Evolutionary conservation across 1,140 invertebrate species (phyloP).

Genomic region (Drosophila kepulauana): DNA sequence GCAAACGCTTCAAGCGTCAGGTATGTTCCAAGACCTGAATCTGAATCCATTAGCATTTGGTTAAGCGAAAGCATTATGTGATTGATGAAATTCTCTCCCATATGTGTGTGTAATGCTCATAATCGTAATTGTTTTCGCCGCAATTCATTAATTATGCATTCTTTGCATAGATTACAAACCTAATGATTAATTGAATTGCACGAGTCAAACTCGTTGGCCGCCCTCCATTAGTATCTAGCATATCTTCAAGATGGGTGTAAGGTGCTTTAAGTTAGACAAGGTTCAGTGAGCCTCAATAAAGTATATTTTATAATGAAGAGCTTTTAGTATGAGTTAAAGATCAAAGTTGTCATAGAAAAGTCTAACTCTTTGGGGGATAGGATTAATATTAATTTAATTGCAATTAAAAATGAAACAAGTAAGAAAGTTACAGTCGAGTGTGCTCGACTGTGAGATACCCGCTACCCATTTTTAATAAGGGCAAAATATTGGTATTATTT

Average conservation of each 20-base stretch:
- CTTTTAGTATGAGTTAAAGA: not conserved
- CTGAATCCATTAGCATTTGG: slow-evolving; percentile 25
- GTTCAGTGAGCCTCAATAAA: not conserved
- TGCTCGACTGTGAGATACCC: no score
- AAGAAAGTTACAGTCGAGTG: no score
- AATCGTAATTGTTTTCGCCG: slow-evolving; percentile 13
- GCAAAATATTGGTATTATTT: no score
- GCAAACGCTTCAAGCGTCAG: slow-evolving; percentile 89
- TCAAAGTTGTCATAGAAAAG: not conserved
- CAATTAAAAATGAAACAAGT: no score
- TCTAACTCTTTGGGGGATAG: not conserved
- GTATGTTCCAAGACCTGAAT: slow-evolving; percentile 64
- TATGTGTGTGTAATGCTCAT: not conserved
- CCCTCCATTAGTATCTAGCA: not conserved
- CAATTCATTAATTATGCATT: slow-evolving; percentile 35
- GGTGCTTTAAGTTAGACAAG: not conserved
- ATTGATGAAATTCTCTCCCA: slow-evolving; percentile 48
- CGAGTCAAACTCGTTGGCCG: slow-evolving; percentile 12
- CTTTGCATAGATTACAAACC: slow-evolving; percentile 8
- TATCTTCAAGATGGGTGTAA: not conserved
- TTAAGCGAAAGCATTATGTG: slow-evolving; percentile 2
- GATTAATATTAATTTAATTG: no score
- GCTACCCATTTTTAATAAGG: no score
- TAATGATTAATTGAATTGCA: slow-evolving; percentile 12
- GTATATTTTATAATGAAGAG: not conserved